Conservation (phyloP, 2,797 vertebrate genomes). For the Paguma larvata region DNA sequence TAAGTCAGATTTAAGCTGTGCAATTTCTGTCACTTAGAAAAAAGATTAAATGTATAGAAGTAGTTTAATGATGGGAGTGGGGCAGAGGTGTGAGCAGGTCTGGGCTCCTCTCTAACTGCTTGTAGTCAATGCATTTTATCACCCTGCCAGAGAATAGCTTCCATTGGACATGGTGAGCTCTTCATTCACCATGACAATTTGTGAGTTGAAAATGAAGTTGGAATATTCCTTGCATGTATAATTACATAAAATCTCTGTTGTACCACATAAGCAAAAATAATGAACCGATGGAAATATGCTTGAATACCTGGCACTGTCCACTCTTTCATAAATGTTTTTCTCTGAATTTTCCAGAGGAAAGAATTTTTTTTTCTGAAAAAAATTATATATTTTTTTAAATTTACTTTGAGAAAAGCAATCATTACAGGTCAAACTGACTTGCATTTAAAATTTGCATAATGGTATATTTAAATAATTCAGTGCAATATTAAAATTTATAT, state of each 20-base stretch:
- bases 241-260: constrained; percentile 80
- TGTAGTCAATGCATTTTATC: constrained; percentile 75
- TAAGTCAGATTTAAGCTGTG: constrained; percentile 40
- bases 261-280: constrained; percentile 75
- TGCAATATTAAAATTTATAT: not conserved
- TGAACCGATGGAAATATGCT: constrained; percentile 55
- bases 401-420: not conserved
- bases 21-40: constrained; percentile 57
- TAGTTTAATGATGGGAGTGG: constrained; percentile 52
- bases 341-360: not conserved
- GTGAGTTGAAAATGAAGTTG: constrained; percentile 72
- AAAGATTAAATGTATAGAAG: constrained; percentile 44
- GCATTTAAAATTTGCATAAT: not conserved
- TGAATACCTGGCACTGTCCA: constrained; percentile 12
- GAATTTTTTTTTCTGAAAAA: not conserved
- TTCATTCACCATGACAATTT: constrained; percentile 54
- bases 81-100: not conserved
- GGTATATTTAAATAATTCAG: not conserved
- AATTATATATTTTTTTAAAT: not conserved
- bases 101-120: not conserved
- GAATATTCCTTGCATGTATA: constrained; percentile 71
- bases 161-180: constrained; percentile 16
- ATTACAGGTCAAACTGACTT: not conserved
- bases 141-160: constrained; percentile 74
- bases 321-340: not conserved